Evolutionary conservation across 2,888 invertebrate genomes (phyloP), one percentile per base, ranked within the genome.

Genomic region (Rhagophthalmus giganteus): DNA sequence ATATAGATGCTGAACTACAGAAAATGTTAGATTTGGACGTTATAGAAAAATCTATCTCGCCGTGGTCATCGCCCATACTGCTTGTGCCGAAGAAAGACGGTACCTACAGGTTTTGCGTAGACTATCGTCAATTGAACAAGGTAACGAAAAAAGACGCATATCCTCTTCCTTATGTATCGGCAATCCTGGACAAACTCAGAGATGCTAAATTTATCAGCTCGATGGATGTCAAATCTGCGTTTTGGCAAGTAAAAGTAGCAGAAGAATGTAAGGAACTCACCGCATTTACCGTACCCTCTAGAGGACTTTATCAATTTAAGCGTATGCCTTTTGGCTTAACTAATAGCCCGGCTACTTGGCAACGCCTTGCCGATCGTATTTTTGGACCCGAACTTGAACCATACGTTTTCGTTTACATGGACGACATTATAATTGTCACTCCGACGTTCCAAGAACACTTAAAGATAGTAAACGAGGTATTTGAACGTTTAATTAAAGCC

Each of bases 291-390:
- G 24, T 24, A 24, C 7, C 7, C 24, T 6, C 24, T 6, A 24
- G 32, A 3, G 32, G 13, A 2, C 9, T 31, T 2, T 31, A 10
- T 31, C 32, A 31, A 11, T 31, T 31, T 31, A 31, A 31, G 13
- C 11, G 13, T 8, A 4, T 31, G 8, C 12, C 13, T 11, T 31
- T 31, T n/a, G 32, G 32, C 3, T 31, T 31, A n/a, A 5, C 11
- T 12, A 31, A 31, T 12, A 31, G 32, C 13, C 32, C 32, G 3
- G 32, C 32, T 31, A 31, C 32, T 8, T 31, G 32, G 32, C n/a
- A n/a, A n/a, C n/a, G n/a, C n/a, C n/a, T n/a, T n/a, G n/a, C n/a
- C n/a, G n/a, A n/a, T n/a, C n/a, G n/a, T n/a, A n/a, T n/a, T n/a
- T n/a, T n/a, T n/a, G n/a, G n/a, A n/a, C n/a, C n/a, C n/a, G n/a